Conservation (phyloP, 2,888 invertebrate species). For the Torymus aiolomorphi region DNA sequence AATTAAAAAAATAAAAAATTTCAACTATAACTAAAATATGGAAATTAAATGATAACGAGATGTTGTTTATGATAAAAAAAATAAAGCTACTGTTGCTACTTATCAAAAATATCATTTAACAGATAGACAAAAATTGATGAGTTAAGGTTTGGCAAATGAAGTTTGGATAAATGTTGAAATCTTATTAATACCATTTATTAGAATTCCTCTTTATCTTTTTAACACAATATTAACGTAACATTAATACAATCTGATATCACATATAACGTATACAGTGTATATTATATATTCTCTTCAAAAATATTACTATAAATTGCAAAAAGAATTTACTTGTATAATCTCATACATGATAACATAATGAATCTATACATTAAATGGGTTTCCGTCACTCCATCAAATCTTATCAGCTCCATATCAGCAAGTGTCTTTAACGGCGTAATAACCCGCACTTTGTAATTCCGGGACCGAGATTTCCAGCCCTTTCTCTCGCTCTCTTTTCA, state of each 20-base stretch:
- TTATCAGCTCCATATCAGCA: background rate
- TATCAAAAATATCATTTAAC: no score
- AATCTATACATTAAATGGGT: background rate
- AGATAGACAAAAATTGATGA: no score
- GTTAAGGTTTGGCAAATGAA: no score
- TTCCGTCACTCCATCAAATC: background rate
- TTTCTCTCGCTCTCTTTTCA: background rate
- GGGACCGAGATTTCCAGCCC: background rate
- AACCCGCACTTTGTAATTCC: background rate
- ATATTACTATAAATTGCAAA: constrained; percentile 24
- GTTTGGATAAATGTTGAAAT: no score
- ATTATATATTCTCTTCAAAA: constrained; percentile 21
- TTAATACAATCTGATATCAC: constrained; percentile 2
- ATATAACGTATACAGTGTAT: background rate
- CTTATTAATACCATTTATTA: no score
- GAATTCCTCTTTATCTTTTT: background rate
- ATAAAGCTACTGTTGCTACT: no score
- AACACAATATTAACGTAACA: constrained; percentile 1
- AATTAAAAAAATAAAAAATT: no score
- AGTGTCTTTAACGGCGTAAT: background rate
- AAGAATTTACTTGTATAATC: background rate
- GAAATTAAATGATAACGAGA: no score
- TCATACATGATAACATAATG: background rate
- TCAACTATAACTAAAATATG: no score
- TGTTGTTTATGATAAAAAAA: no score